Evolutionary conservation across 1,140 invertebrate genomes (phyloP), one percentile per base, ranked within the genome.

Genomic region (Heliothis subflexa): DNA sequence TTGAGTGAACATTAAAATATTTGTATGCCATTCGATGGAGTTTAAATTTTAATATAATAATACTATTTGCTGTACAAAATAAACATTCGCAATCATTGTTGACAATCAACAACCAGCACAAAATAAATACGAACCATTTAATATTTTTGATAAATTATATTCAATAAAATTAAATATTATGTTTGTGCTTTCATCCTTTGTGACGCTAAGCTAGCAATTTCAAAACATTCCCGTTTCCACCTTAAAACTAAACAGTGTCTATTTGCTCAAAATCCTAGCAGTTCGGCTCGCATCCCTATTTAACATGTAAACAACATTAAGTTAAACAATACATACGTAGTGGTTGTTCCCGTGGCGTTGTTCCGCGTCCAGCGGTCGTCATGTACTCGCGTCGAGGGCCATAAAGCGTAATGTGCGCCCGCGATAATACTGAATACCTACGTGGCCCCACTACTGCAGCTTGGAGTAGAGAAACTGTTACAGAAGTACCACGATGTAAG

Each of bases 361-460:
- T 73, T 18, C 54, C 14, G 52, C 52, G 18, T 40, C 55, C 55
- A 40, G 16, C 33, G 54, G 55, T 61, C 71, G 55, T 73, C 40
- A 73, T 73, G 71, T 28, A 73, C 55, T 73, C 40, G 64, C 45
- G 62, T 50, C 71, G 71, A 73, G 71, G 54, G 54, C 54, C 71
- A 73, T 73, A 73, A 73, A 73, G 21, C 54, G 71, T 73, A 73
- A 73, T 73, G 71, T 73, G 54, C 16, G 45, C n/a, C 54, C 71
- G 68, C 40, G 71, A 73, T 73, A 73, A 73, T 73, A 73, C 71
- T 73, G 54, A 73, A 61, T 73, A n/a, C n/a, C n/a, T n/a, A 73
- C 71, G 54, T 47, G 54, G 40, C 40, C 40, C 55, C 40, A 49
- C 40, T 45, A 50, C 13, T 45, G 33, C 16, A 50, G 21, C 12